Conservation (phyloP, 2,113 vertebrate species). For the Ailurus styani region DNA sequence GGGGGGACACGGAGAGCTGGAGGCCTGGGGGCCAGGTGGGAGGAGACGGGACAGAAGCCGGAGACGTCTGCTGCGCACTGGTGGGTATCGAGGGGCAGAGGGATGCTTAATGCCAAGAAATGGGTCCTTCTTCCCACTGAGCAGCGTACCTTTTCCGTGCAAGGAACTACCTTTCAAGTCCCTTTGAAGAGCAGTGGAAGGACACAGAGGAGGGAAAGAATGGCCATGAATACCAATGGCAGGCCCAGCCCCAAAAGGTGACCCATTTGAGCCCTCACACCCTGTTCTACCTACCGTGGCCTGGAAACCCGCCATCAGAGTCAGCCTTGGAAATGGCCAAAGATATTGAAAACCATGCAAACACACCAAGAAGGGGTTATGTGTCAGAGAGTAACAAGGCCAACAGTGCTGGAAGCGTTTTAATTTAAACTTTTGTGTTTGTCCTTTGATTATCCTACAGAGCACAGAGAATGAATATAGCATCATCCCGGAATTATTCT, state of each 20-base stretch:
- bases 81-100: neutral
- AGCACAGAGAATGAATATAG: rapidly evolving
- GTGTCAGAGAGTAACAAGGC: neutral
- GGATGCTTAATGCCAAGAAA: no score
- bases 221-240: no score
- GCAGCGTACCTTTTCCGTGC: neutral
- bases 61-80: rapidly evolving
- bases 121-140: neutral
- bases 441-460: neutral
- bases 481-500: neutral
- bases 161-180: neutral
- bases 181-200: neutral
- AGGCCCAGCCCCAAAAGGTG: rapidly evolving
- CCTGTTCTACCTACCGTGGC: neutral
- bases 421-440: neutral
- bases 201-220: no score
- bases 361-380: neutral
- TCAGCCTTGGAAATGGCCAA: neutral
- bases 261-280: rapidly evolving
- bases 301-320: neutral
- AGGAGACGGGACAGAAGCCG: neutral
- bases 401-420: neutral
- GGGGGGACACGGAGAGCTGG: neutral
- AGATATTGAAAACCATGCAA: rapidly evolving
- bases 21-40: rapidly evolving